Evolutionary conservation across 2,888 invertebrate genomes (phyloP).

Genomic region (Mantis religiosa): DNA sequence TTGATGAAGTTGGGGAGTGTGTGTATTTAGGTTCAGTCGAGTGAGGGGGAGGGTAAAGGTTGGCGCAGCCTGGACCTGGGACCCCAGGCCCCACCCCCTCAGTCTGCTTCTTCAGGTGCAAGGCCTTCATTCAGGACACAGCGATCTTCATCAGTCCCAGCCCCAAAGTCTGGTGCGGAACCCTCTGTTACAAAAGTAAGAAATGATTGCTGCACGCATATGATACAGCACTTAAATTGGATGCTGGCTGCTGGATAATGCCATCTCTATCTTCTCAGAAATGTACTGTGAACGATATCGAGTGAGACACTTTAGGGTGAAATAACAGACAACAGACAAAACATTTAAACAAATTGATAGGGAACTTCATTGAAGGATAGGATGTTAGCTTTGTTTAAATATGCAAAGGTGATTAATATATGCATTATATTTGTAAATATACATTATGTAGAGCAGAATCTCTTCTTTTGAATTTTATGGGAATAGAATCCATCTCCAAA

Average conservation of each 20-base stretch:
- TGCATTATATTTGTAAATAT: background rate
- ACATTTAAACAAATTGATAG: background rate
- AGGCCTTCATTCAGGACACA: slow-evolving; percentile 57
- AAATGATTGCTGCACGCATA: slow-evolving; percentile 5
- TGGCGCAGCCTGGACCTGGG: slow-evolving; percentile 55
- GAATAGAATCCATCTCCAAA: too few species aligned
- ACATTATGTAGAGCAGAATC: background rate
- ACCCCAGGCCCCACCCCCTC: slow-evolving; percentile 44
- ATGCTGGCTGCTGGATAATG: slow-evolving; percentile 6
- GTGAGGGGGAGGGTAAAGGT: slow-evolving; percentile 39
- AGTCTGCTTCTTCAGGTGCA: slow-evolving; percentile 33
- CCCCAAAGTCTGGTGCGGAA: slow-evolving; percentile 40
- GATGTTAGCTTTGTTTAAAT: background rate
- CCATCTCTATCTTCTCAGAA: slow-evolving; percentile 7
- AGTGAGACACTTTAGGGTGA: background rate
- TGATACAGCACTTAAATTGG: slow-evolving; percentile 5
- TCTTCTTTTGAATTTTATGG: too few species aligned
- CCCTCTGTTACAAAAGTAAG: slow-evolving; percentile 35
- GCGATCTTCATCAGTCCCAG: slow-evolving; percentile 61
- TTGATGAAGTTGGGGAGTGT: background rate
- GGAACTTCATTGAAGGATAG: background rate
- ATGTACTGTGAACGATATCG: slow-evolving; percentile 6
- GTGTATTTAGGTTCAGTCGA: slow-evolving; percentile 20
- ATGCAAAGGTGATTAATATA: background rate
- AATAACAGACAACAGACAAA: background rate